These are phyloP conservation scores for Minunthozetes semirufus DNA, from an alignment of 2,888 invertebrate species.

Conservation along the genomic window DNA sequence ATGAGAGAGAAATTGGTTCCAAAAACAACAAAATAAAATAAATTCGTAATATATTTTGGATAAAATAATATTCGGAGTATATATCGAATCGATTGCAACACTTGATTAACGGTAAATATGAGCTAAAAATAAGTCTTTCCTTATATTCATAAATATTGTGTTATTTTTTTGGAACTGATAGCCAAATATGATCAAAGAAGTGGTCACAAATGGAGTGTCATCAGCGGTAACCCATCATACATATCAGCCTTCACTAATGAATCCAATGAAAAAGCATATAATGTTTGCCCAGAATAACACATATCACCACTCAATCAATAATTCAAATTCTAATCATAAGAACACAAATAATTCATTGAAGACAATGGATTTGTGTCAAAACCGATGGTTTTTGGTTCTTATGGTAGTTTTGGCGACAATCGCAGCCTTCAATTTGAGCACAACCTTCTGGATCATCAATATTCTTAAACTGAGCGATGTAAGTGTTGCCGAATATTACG, in stretches of 20 bases:
- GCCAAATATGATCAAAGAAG: not conserved
- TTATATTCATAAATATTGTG: no score
- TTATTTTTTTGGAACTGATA: no score
- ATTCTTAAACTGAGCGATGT: slow-evolving; percentile 1
- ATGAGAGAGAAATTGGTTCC: no score
- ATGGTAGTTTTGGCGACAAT: not conserved
- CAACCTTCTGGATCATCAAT: slow-evolving; percentile 9
- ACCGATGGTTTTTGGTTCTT: slow-evolving; percentile 1
- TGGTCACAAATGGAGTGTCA: not conserved
- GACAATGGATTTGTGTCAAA: not conserved
- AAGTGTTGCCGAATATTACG: not conserved
- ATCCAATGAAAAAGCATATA: slow-evolving; percentile 7
- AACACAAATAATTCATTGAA: not conserved
- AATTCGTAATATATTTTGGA: no score
- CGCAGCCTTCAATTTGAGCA: not conserved
- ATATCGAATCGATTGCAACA: no score
- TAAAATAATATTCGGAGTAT: no score
- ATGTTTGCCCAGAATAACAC: slow-evolving; percentile 11
- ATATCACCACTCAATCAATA: not conserved
- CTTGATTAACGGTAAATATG: no score
- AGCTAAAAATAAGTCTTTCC: no score
- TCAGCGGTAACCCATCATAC: not conserved
- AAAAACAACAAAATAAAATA: no score
- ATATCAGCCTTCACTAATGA: not conserved
- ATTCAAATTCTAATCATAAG: not conserved